Evolutionary conservation across 2,797 vertebrate genomes (phyloP).

Genomic region (Nyctibius grandis): DNA sequence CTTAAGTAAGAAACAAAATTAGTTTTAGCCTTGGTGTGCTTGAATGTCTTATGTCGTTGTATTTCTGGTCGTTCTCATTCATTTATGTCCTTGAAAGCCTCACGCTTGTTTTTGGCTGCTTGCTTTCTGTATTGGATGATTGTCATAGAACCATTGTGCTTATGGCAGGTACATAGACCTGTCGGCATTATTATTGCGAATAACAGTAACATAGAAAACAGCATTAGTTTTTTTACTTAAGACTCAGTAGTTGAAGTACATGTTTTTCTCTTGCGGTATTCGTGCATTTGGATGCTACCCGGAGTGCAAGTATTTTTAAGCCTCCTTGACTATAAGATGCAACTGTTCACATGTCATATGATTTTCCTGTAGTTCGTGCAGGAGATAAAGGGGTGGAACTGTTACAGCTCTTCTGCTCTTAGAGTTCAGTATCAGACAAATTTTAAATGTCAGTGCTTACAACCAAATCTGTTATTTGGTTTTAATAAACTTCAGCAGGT

Average conservation of each 20-base stretch:
- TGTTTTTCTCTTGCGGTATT: not conserved
- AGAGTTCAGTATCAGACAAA: not conserved
- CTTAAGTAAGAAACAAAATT: not conserved
- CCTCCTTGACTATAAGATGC: not conserved
- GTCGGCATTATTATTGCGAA: not conserved
- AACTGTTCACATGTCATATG: fast-evolving
- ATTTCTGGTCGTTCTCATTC: not conserved
- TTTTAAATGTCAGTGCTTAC: fast-evolving
- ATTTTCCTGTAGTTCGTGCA: not conserved
- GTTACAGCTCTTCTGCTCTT: not conserved
- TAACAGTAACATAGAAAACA: not conserved
- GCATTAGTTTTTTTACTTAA: not conserved
- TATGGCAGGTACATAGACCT: fast-evolving
- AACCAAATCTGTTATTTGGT: not conserved
- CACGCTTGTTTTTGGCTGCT: not conserved
- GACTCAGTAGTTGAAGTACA: not conserved
- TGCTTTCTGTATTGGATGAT: not conserved
- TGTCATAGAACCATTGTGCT: not conserved
- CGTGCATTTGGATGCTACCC: not conserved
- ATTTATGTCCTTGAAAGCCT: not conserved
- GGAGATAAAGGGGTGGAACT: not conserved
- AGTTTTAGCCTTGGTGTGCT: not conserved
- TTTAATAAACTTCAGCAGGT: not conserved
- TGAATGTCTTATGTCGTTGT: fast-evolving
- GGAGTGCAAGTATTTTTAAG: not conserved